Conservation (phyloP, 2,888 invertebrate species). For the Ceramica pisi region DNA sequence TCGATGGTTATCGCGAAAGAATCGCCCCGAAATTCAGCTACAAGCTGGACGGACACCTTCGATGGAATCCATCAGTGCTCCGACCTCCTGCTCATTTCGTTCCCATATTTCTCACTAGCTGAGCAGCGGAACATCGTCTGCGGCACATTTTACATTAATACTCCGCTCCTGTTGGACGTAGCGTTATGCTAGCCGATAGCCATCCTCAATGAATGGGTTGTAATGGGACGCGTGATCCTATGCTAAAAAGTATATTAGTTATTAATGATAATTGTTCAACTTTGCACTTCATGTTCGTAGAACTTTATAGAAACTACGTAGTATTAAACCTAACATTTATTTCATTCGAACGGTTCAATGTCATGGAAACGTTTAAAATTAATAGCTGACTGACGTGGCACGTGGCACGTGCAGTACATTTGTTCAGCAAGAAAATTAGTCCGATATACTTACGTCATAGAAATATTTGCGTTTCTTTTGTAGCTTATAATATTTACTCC, state of each 20-base stretch:
- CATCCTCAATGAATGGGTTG: too few species aligned
- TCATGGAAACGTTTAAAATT: slow-evolving; percentile 9
- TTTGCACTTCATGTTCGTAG: not conserved
- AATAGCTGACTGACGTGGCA: slow-evolving; percentile 5
- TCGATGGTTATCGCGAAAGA: not conserved
- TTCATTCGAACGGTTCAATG: not conserved
- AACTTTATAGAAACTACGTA: not conserved
- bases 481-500: not conserved
- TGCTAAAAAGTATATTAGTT: not conserved
- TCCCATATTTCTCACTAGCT: too few species aligned
- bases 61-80: too few species aligned
- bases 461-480: not conserved
- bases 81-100: too few species aligned
- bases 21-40: not conserved
- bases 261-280: not conserved
- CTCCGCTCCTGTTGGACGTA: too few species aligned
- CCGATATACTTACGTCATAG: not conserved
- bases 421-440: not conserved
- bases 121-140: too few species aligned
- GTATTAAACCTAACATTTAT: not conserved
- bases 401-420: slow-evolving; percentile 11
- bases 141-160: too few species aligned
- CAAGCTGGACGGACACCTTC: too few species aligned
- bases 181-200: too few species aligned
- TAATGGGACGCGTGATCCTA: not conserved